Percentiles rank a stretch among this genome's conserved stretches.
These are phyloP conservation scores for Coturnix japonica DNA, from an alignment of 2,113 vertebrate genomes.

Conservation along the genomic window DNA sequence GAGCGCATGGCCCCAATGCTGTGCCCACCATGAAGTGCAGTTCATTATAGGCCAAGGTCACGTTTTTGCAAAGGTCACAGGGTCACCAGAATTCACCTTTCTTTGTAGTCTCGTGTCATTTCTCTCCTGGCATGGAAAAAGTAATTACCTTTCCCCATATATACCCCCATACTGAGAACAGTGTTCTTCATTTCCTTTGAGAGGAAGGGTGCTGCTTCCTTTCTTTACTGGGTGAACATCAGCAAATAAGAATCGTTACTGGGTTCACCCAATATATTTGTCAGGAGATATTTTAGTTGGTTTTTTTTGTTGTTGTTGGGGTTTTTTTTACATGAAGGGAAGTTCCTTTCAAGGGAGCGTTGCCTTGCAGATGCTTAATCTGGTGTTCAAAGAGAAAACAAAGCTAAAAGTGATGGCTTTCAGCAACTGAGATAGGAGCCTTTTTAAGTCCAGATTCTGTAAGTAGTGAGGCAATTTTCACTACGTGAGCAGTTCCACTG, in stretches of 20 bases:
- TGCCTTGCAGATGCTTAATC: background rate
- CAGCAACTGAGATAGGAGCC: background rate
- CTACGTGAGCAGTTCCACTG: background rate
- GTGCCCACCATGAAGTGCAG: background rate
- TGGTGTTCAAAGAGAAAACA: slow-evolving; percentile 29
- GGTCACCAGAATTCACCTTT: slow-evolving; percentile 59
- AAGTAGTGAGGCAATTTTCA: background rate
- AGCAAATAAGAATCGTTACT: slow-evolving; percentile 60
- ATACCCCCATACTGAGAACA: slow-evolving; percentile 51
- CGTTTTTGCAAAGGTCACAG: slow-evolving; percentile 11
- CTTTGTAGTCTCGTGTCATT: slow-evolving; percentile 56
- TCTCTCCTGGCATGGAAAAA: slow-evolving; percentile 69
- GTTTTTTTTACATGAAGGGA: slow-evolving; percentile 18
- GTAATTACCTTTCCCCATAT: slow-evolving; percentile 48
- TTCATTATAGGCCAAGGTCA: slow-evolving; percentile 39
- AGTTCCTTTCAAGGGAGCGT: slow-evolving; percentile 42
- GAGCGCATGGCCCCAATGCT: background rate
- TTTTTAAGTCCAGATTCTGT: background rate
- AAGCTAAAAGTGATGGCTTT: slow-evolving; percentile 16
- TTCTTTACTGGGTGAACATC: slow-evolving; percentile 66
- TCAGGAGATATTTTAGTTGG: slow-evolving; percentile 37
- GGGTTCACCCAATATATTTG: slow-evolving; percentile 51
- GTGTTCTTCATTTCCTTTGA: slow-evolving; percentile 69
- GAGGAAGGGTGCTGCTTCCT: slow-evolving; percentile 69
- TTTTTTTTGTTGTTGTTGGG: background rate